phyloP scores from a whole-genome alignment of 2,888 invertebrate genomes.

The Trissolcus brochymenae region DNA sequence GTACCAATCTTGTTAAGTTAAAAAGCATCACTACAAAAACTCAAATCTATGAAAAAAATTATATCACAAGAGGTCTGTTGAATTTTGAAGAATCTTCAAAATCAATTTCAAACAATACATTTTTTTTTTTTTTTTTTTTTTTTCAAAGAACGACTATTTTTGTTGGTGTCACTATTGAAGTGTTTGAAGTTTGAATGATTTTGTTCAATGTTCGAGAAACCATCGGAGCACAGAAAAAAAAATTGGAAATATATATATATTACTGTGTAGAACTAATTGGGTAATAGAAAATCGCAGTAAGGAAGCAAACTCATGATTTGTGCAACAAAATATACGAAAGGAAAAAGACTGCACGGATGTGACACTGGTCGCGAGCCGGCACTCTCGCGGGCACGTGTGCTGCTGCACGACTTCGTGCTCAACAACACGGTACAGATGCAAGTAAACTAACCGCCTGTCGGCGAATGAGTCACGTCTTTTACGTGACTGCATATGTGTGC shows the following conservation, averaged over 20 bases:
- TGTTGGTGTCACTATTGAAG: too few species aligned
- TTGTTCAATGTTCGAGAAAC: too few species aligned
- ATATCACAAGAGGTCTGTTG: too few species aligned
- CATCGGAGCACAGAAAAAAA: not conserved
- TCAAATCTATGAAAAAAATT: too few species aligned
- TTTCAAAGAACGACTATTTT: too few species aligned
- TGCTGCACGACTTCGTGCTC: slow-evolving; percentile 49
- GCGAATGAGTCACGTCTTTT: slow-evolving; percentile 54
- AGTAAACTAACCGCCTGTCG: slow-evolving; percentile 58
- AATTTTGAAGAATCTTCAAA: too few species aligned
- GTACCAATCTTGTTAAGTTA: too few species aligned
- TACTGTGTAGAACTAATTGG: slow-evolving; percentile 10
- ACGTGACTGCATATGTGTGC: slow-evolving; percentile 41
- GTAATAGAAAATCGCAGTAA: slow-evolving; percentile 1
- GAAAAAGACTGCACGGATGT: slow-evolving; percentile 36
- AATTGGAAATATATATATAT: not conserved
- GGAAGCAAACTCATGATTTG: slow-evolving; percentile 3
- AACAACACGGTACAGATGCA: slow-evolving; percentile 48
- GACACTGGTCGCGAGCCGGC: slow-evolving; percentile 36
- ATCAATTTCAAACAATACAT: too few species aligned
- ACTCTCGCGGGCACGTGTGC: slow-evolving; percentile 40
- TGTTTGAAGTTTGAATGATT: too few species aligned
- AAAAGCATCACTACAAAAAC: too few species aligned
- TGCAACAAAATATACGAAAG: slow-evolving; percentile 18
- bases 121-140: too few species aligned